Evolutionary conservation across 2,797 vertebrate genomes (phyloP).

Genomic region (Emys orbicularis): DNA sequence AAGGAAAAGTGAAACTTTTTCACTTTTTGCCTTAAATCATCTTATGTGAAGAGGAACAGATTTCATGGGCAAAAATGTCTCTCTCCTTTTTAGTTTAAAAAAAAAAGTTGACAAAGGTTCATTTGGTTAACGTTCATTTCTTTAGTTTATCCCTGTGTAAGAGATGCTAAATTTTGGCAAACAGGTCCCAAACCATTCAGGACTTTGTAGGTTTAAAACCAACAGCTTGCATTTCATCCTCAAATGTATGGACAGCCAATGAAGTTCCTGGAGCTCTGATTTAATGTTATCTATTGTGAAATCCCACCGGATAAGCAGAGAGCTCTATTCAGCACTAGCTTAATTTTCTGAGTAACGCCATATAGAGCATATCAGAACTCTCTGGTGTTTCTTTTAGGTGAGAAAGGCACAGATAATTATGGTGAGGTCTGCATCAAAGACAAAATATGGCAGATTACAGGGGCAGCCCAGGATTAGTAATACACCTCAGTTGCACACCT

Average conservation of each 20-base stretch:
- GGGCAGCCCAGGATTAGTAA: background rate
- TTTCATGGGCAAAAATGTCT: background rate
- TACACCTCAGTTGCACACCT: background rate
- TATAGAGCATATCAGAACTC: background rate
- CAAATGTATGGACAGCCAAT: background rate
- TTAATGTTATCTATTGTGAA: background rate
- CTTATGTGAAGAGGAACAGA: accelerated
- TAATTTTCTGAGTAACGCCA: background rate
- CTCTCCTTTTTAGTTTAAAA: background rate
- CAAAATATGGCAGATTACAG: background rate
- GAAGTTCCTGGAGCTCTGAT: background rate
- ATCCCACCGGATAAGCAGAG: background rate
- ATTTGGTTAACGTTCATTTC: constrained; percentile 52
- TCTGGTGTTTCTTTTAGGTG: background rate
- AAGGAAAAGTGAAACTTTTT: background rate
- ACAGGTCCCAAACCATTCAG: background rate
- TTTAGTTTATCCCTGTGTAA: constrained; percentile 52
- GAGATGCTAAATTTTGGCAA: constrained; percentile 24
- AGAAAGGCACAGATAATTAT: background rate
- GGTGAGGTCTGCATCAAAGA: background rate
- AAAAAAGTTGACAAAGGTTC: background rate
- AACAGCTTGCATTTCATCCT: accelerated
- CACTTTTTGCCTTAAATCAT: background rate
- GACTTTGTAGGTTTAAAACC: background rate
- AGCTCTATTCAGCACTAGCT: background rate